A percentile compares a stretch with the other conserved stretches of the same genome.
Evolutionary conservation across 1,140 invertebrate species (phyloP).

Genomic region (Zelostemma sp.): DNA sequence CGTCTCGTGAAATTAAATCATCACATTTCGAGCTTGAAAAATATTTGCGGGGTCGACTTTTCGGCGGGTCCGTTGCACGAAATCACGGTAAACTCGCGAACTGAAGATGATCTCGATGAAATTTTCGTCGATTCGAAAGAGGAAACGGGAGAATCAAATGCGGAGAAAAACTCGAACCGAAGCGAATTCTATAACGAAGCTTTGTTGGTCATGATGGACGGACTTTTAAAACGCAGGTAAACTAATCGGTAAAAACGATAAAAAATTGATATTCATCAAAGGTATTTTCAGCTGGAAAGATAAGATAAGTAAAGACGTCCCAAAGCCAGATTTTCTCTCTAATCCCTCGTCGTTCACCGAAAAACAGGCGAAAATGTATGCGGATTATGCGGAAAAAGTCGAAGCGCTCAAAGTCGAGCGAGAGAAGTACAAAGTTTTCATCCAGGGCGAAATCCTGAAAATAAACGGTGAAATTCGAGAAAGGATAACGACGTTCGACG

Average conservation of each 20-base stretch:
- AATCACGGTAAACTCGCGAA: slow-evolving; percentile 22
- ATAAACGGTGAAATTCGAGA: slow-evolving; percentile 62
- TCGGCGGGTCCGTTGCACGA: slow-evolving; percentile 27
- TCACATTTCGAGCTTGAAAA: slow-evolving; percentile 43
- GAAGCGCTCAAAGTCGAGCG: slow-evolving; percentile 70
- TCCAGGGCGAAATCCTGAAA: slow-evolving; percentile 73
- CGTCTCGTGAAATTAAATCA: no score
- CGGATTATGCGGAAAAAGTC: slow-evolving; percentile 74
- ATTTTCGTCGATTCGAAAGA: slow-evolving; percentile 37
- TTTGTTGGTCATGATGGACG: slow-evolving; percentile 81
- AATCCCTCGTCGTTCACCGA: slow-evolving; percentile 72
- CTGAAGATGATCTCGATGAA: slow-evolving; percentile 60
- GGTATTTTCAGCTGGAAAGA: slow-evolving; percentile 73
- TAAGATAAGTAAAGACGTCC: slow-evolving; percentile 77
- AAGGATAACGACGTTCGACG: slow-evolving; percentile 72
- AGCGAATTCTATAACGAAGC: slow-evolving; percentile 73
- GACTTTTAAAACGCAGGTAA: slow-evolving; percentile 74
- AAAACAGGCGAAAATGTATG: slow-evolving; percentile 72
- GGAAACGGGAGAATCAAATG: neutral
- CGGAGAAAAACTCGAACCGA: slow-evolving; percentile 52
- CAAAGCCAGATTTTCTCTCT: slow-evolving; percentile 75
- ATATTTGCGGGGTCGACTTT: slow-evolving; percentile 37
- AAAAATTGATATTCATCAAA: neutral
- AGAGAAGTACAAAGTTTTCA: slow-evolving; percentile 73
- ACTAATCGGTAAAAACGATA: neutral